Evolutionary conservation across 92 coral and sea anemone genomes (phyloP).

Genomic region (Muricea muricata): DNA sequence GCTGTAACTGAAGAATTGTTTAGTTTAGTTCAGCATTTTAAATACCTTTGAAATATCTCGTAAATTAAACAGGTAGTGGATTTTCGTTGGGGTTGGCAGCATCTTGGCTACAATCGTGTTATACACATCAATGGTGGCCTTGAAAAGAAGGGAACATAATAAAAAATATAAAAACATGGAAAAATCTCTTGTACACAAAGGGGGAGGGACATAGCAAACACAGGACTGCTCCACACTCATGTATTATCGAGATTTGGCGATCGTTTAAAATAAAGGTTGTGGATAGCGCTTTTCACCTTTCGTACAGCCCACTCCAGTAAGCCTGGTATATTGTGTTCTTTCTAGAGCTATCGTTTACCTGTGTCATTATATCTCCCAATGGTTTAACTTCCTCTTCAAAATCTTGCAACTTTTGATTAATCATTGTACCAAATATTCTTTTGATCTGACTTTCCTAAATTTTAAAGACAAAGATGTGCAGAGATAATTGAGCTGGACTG

Average conservation of each 20-base stretch:
- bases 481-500: neutral
- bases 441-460: slow-evolving; percentile 94
- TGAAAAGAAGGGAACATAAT: neutral
- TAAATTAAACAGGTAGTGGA: slow-evolving; percentile 93
- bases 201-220: no score
- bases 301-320: no score
- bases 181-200: no score
- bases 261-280: no score
- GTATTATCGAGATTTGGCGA: no score
- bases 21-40: neutral
- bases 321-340: no score
- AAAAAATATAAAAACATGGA: neutral
- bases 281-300: no score
- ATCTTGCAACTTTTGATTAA: slow-evolving; percentile 96
- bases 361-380: slow-evolving; percentile 97
- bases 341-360: no score
- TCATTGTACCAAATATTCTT: slow-evolving; percentile 99
- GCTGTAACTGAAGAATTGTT: no score
- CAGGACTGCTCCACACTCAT: no score
- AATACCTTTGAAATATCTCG: slow-evolving; percentile 95
- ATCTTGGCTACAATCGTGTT: slow-evolving; percentile 90
- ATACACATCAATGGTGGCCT: slow-evolving; percentile 99
- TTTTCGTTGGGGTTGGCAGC: slow-evolving; percentile 99
- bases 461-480: neutral
- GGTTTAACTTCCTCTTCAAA: slow-evolving; percentile 99